Evolutionary conservation across 2,797 vertebrate genomes (phyloP).

Genomic region (Nannoperca australis): DNA sequence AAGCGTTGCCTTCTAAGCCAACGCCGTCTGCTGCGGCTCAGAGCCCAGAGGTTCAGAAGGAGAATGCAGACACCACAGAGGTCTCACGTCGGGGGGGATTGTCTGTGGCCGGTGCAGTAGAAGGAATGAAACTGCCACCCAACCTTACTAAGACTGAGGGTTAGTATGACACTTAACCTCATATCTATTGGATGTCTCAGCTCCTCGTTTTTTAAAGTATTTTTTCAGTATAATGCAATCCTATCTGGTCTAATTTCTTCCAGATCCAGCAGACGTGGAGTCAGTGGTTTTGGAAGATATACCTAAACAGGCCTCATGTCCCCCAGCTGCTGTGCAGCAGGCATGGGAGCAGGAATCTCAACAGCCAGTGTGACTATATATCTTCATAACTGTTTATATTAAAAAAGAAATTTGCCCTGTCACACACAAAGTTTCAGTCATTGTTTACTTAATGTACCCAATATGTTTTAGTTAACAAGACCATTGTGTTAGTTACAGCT

Average conservation of each 20-base stretch:
- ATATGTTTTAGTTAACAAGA: not conserved
- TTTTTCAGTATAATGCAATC: conserved; percentile 10
- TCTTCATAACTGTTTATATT: not conserved
- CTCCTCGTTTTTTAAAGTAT: not conserved
- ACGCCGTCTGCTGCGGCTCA: conserved; percentile 21
- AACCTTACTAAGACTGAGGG: conserved; percentile 61
- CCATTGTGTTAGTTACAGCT: not conserved
- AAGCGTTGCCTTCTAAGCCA: conserved; percentile 25
- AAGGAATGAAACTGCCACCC: conserved; percentile 27
- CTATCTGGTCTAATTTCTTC: conserved; percentile 34
- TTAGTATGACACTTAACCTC: conserved; percentile 44
- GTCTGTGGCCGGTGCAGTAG: conserved; percentile 8
- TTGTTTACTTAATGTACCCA: not conserved
- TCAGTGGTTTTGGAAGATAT: conserved; percentile 87
- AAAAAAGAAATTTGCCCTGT: not conserved
- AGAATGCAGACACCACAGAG: conserved; percentile 31
- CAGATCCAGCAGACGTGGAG: conserved; percentile 90
- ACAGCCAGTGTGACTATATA: conserved; percentile 68
- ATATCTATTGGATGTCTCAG: not conserved
- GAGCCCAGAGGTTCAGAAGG: conserved; percentile 41
- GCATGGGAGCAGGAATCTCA: conserved; percentile 87
- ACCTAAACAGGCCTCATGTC: conserved; percentile 57
- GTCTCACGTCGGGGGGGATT: conserved; percentile 46
- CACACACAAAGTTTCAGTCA: not conserved
- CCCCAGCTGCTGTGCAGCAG: conserved; percentile 76